Percentiles rank a stretch among this genome's conserved stretches.
These are phyloP conservation scores for Macrophya alboannulata DNA, from an alignment of 2,888 invertebrate species.

Conservation along the genomic window DNA sequence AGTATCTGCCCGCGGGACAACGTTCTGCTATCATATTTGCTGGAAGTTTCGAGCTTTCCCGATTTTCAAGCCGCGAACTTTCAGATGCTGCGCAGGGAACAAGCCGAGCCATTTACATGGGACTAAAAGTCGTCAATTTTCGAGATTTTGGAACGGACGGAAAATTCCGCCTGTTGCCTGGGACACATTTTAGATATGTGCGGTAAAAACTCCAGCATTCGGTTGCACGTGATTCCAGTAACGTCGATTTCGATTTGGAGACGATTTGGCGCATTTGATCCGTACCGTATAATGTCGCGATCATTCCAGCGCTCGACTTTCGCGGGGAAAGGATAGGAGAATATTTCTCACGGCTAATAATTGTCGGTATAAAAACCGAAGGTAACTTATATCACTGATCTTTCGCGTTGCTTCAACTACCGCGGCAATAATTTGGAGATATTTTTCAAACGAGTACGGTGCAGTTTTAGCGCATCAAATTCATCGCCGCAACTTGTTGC, in stretches of 20 bases:
- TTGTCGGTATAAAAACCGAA: not conserved
- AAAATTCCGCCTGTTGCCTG: slow-evolving; percentile 3
- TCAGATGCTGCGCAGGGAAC: too few relatives aligned
- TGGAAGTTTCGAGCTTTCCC: not conserved
- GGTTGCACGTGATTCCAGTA: slow-evolving; percentile 1
- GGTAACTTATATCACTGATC: not conserved
- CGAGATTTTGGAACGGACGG: not conserved
- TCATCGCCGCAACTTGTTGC: not conserved
- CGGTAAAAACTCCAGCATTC: not conserved
- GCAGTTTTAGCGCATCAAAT: not conserved
- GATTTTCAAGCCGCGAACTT: not conserved
- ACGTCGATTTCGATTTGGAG: not conserved
- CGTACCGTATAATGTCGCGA: not conserved
- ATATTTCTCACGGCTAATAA: slow-evolving; percentile 6
- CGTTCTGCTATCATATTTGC: not conserved
- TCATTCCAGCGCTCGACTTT: not conserved
- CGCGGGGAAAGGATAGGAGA: not conserved
- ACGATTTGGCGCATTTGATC: slow-evolving; percentile 8
- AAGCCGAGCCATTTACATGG: not conserved
- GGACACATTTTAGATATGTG: not conserved
- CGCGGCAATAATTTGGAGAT: not conserved
- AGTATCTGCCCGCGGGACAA: not conserved
- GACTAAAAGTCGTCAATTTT: not conserved
- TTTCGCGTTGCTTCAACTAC: too few relatives aligned
- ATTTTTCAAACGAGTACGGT: not conserved